phyloP scores from a whole-genome alignment of 2,888 invertebrate species.

The Cerastoderma edule region DNA sequence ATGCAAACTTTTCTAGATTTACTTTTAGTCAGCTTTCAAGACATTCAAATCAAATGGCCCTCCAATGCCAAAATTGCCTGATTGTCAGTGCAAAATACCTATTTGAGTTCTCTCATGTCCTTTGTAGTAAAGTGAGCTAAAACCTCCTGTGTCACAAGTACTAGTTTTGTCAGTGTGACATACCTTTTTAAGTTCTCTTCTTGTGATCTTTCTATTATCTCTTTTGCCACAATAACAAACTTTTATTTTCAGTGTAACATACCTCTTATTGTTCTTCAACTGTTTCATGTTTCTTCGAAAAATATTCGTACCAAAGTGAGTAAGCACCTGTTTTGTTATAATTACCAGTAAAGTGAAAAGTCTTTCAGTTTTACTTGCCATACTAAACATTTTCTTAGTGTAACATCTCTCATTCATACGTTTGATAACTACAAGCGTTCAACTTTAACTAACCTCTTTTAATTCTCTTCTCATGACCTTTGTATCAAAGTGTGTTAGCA shows the following conservation, averaged over 20 bases:
- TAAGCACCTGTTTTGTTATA: not conserved
- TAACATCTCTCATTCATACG: not conserved
- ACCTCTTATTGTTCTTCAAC: not conserved
- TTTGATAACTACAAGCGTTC: not conserved
- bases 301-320: not conserved
- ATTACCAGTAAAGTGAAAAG: too few relatives aligned
- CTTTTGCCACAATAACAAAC: not conserved
- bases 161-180: not conserved
- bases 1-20: too few relatives aligned
- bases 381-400: too few relatives aligned
- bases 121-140: not conserved
- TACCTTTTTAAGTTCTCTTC: not conserved
- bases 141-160: not conserved
- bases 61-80: too few relatives aligned
- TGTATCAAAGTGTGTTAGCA: slow-evolving; percentile 73
- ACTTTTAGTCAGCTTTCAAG: too few relatives aligned
- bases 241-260: too few relatives aligned
- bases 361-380: too few relatives aligned
- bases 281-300: not conserved
- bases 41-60: too few relatives aligned
- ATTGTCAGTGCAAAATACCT: not conserved
- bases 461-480: slow-evolving; percentile 73
- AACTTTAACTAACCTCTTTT: slow-evolving; percentile 72
- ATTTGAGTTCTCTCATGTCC: not conserved
- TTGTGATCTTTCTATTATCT: not conserved